Percentiles rank a stretch among this genome's conserved stretches.
Evolutionary conservation across 2,888 invertebrate genomes (phyloP).

Genomic region (Apodemia duryi): DNA sequence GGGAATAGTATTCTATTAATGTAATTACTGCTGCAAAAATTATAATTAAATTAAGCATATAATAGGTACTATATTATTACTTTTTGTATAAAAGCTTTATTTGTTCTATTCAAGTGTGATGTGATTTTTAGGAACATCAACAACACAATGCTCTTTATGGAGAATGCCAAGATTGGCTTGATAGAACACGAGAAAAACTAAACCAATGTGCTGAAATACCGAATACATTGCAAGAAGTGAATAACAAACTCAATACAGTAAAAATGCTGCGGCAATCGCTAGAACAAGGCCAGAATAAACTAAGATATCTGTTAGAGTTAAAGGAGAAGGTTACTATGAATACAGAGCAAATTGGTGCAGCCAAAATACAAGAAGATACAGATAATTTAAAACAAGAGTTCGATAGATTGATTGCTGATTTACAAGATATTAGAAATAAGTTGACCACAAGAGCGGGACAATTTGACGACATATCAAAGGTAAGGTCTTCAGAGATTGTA

Average conservation of each 20-base stretch:
- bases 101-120: not conserved
- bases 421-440: slow-evolving; percentile 88
- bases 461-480: slow-evolving; percentile 92
- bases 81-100: not conserved
- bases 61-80: too few species aligned
- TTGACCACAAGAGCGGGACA: slow-evolving; percentile 86
- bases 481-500: slow-evolving; percentile 37
- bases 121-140: slow-evolving; percentile 88
- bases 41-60: too few species aligned
- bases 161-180: slow-evolving; percentile 96
- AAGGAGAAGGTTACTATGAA: slow-evolving; percentile 96
- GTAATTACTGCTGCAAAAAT: not conserved
- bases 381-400: slow-evolving; percentile 93
- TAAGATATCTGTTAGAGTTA: slow-evolving; percentile 88
- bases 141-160: slow-evolving; percentile 95
- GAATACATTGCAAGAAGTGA: slow-evolving; percentile 89
- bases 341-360: slow-evolving; percentile 92
- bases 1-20: too few species aligned
- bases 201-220: slow-evolving; percentile 89
- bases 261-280: slow-evolving; percentile 93
- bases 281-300: slow-evolving; percentile 90
- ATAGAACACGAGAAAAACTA: slow-evolving; percentile 91
- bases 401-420: slow-evolving; percentile 90
- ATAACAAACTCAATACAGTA: slow-evolving; percentile 90
- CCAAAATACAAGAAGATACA: slow-evolving; percentile 94